phyloP scores from a whole-genome alignment of 1,140 invertebrate species.

The Drosophila grimshawi region DNA sequence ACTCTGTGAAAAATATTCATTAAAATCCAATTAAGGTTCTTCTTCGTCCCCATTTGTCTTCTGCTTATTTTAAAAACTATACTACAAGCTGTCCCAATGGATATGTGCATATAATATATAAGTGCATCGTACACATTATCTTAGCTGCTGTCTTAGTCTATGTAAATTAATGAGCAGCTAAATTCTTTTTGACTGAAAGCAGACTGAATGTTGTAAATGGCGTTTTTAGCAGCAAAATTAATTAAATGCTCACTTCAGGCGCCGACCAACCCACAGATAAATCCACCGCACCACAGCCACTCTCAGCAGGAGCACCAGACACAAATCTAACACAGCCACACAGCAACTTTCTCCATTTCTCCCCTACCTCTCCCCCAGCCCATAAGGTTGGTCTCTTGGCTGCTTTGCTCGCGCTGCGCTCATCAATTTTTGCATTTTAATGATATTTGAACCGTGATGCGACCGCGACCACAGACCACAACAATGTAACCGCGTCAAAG shows the following conservation, averaged over 20 bases:
- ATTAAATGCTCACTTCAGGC: constrained; percentile 73
- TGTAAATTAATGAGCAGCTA: constrained; percentile 72
- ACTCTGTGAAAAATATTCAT: not conserved
- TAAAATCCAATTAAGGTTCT: constrained; percentile 12
- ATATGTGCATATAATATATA: not conserved
- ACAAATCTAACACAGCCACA: constrained; percentile 11
- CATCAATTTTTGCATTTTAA: constrained; percentile 82
- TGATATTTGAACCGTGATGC: constrained; percentile 73
- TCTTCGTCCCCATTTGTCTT: constrained; percentile 41
- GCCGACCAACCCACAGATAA: not conserved
- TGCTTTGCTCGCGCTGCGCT: constrained; percentile 28
- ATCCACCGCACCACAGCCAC: not conserved
- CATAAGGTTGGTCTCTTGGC: constrained; percentile 19
- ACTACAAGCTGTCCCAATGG: constrained; percentile 5
- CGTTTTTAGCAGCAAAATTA: constrained; percentile 78
- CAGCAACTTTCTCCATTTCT: not conserved
- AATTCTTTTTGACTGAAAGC: constrained; percentile 57
- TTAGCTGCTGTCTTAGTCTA: constrained; percentile 11
- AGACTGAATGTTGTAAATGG: constrained; percentile 71
- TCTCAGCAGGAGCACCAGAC: not conserved
- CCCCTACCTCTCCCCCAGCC: not conserved
- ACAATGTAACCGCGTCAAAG: not conserved
- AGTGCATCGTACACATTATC: not conserved
- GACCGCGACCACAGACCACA: constrained; percentile 18
- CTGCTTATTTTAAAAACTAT: constrained; percentile 39